A percentile compares a stretch with the other conserved stretches of the same genome.
These are phyloP conservation scores for Megalurothrips usitatus DNA, from an alignment of 2,888 invertebrate species.

Conservation along the genomic window DNA sequence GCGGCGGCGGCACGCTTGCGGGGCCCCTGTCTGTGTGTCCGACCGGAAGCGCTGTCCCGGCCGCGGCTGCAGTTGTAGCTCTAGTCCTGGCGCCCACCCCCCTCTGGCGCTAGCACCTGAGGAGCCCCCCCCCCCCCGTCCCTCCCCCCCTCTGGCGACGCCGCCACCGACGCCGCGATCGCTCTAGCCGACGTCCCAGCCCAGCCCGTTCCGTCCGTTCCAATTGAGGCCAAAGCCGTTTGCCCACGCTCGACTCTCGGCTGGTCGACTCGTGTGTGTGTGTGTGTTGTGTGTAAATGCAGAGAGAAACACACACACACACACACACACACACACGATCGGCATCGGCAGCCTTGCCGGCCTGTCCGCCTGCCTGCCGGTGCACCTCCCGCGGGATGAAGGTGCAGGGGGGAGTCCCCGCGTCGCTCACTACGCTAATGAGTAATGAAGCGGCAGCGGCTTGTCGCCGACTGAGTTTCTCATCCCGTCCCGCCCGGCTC, in stretches of 20 bases:
- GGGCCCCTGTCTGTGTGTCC: too few species aligned
- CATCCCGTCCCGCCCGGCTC: neutral
- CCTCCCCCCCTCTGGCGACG: too few species aligned
- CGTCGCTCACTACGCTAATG: too few species aligned
- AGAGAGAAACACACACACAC: neutral
- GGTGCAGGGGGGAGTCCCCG: too few species aligned
- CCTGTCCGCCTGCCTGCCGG: neutral
- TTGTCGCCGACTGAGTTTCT: too few species aligned
- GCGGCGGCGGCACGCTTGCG: too few species aligned
- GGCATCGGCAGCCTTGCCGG: neutral
- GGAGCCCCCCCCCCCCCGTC: too few species aligned
- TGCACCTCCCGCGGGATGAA: neutral
- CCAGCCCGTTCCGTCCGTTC: neutral
- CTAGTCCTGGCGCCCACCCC: too few species aligned
- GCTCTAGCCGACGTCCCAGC: neutral
- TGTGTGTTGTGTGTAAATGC: neutral
- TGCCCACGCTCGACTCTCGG: constrained; percentile 11
- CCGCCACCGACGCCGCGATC: neutral
- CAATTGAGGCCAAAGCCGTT: constrained; percentile 26
- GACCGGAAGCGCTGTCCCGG: too few species aligned
- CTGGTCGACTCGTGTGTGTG: neutral
- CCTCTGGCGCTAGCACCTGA: too few species aligned
- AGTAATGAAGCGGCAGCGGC: too few species aligned
- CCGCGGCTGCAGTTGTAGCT: too few species aligned
- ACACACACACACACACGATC: neutral